Conservation (phyloP, 2,113 vertebrate genomes). For the Phainopepla nitens region DNA sequence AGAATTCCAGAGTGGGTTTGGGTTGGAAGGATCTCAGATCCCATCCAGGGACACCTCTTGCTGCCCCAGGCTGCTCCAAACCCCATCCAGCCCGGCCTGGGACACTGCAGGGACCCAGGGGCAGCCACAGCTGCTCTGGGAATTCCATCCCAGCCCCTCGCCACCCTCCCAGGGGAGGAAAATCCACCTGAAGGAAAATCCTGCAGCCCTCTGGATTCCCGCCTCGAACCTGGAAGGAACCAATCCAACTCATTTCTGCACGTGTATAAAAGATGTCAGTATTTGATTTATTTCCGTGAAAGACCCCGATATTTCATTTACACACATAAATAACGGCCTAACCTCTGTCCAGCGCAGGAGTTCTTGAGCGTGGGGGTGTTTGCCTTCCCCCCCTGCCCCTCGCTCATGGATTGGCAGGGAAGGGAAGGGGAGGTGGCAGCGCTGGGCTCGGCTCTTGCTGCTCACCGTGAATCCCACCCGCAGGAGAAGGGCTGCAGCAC, state of each 20-base stretch:
- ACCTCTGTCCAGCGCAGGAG: rapidly evolving
- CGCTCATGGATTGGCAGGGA: too few relatives aligned
- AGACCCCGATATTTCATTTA: rapidly evolving
- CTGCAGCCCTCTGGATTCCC: not conserved
- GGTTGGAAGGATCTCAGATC: not conserved
- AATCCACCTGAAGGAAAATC: not conserved
- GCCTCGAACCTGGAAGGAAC: not conserved
- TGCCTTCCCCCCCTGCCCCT: not conserved
- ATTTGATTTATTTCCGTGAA: not conserved
- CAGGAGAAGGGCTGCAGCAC: too few relatives aligned
- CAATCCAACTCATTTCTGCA: rapidly evolving
- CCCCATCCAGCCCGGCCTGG: not conserved
- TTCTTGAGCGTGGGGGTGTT: not conserved
- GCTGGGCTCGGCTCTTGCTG: too few relatives aligned
- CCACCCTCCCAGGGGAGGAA: too few relatives aligned
- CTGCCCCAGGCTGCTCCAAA: rapidly evolving
- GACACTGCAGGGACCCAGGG: not conserved
- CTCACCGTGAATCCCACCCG: not conserved
- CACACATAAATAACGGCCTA: not conserved
- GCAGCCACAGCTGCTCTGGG: not conserved
- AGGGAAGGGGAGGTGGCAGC: not conserved
- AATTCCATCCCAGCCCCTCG: not conserved
- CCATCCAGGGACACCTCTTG: not conserved
- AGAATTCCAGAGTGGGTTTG: not conserved
- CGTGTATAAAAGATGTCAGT: rapidly evolving